Evolutionary conservation across 2,797 vertebrate species (phyloP).

Genomic region (Rhinella marina): DNA sequence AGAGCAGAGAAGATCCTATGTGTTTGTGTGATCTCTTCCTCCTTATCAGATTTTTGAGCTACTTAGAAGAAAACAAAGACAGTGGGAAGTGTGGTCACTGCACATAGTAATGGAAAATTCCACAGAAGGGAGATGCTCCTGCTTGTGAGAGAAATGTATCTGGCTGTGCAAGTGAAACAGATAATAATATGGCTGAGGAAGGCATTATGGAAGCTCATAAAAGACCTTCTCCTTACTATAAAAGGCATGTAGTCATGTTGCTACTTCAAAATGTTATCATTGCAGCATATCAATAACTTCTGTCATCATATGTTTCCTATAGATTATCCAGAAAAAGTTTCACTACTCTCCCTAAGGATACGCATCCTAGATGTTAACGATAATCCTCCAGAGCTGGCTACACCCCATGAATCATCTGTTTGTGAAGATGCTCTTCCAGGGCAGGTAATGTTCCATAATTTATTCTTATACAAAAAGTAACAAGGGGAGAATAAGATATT

Average conservation of each 20-base stretch:
- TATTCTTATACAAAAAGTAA: background rate
- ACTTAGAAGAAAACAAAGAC: too few relatives aligned
- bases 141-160: too few relatives aligned
- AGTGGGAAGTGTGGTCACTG: too few relatives aligned
- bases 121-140: too few relatives aligned
- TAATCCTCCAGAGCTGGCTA: constrained; percentile 94
- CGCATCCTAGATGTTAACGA: constrained; percentile 97
- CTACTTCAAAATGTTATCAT: background rate
- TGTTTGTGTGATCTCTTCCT: too few relatives aligned
- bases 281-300: background rate
- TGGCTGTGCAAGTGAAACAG: too few relatives aligned
- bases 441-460: constrained; percentile 78
- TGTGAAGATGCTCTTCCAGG: constrained; percentile 97
- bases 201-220: too few relatives aligned
- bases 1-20: too few relatives aligned
- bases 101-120: too few relatives aligned
- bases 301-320: background rate
- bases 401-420: constrained; percentile 90
- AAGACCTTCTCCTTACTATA: background rate
- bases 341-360: constrained; percentile 86
- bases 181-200: too few relatives aligned
- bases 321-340: constrained; percentile 88
- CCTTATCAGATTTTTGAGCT: too few relatives aligned
- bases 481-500: background rate
- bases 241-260: background rate